These are phyloP conservation scores for Melanotaenia nigrans DNA, from an alignment of 2,797 vertebrate genomes.

Conservation along the genomic window DNA sequence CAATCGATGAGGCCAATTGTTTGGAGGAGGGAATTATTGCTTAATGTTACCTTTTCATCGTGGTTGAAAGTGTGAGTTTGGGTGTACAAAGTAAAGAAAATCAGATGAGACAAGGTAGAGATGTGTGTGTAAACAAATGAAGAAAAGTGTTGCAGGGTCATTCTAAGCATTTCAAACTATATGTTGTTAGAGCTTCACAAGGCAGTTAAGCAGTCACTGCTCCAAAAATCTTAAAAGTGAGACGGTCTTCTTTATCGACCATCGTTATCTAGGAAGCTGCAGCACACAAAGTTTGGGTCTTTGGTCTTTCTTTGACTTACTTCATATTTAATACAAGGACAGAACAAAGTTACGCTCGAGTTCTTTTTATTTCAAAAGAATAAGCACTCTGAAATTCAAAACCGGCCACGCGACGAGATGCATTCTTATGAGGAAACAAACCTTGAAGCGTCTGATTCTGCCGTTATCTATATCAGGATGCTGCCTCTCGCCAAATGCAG, in stretches of 20 bases:
- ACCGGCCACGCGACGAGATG: constrained; percentile 50
- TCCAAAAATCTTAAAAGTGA: constrained; percentile 1
- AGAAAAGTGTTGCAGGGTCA: constrained; percentile 28
- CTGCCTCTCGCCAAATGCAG: constrained; percentile 47
- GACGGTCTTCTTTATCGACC: constrained; percentile 4
- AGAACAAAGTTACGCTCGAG: constrained; percentile 55
- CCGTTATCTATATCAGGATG: constrained; percentile 74
- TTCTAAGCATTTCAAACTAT: constrained; percentile 21
- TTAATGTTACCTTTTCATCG: constrained; percentile 50
- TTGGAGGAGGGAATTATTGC: constrained; percentile 37
- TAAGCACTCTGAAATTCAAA: constrained; percentile 56
- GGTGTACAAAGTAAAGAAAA: constrained; percentile 34
- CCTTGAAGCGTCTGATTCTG: constrained; percentile 46
- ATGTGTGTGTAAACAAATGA: constrained; percentile 33
- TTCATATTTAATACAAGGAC: constrained; percentile 62
- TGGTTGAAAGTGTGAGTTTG: constrained; percentile 25
- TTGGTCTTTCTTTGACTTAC: constrained; percentile 54
- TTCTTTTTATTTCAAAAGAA: constrained; percentile 61
- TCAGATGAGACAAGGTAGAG: constrained; percentile 33
- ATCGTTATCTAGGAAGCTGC: constrained; percentile 8
- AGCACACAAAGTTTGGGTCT: constrained; percentile 44
- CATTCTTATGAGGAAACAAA: constrained; percentile 54
- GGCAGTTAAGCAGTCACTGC: constrained; percentile 23
- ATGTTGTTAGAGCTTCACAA: constrained; percentile 4
- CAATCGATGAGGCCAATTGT: constrained; percentile 71